Base-by-base conservation (phyloP, 92 coral and sea anemone species). In the Heliopora coerulea region DNA sequence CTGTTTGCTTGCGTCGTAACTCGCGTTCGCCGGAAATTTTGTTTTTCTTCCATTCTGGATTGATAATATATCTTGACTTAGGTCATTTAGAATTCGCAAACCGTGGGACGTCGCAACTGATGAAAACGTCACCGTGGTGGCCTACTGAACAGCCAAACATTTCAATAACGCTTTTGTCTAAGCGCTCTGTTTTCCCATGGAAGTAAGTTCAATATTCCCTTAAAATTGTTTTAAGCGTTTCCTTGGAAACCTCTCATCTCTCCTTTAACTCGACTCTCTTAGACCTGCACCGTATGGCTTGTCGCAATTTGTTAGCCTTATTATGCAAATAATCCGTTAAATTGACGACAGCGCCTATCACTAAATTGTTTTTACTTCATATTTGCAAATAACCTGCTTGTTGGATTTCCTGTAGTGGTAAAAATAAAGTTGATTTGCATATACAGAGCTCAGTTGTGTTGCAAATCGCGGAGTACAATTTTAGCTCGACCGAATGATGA, bases 311-410 rank as follows among this genome's bases (percentile, higher is more conserved):
- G 7, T 15, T 67, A 28, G 49, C 18, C 21, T 25, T 11, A 23
- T 46, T n/a, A 19, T 20, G 9, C 35, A 25, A 63, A 63, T 34
- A 35, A 25, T 48, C 48, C 52, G n/a, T 37, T 11, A 11, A 37
- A 11, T 4, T 37, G 11, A 37, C 11, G 6, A 11, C 42, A 26
- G 33, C 54, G 74, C 37, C 49, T 44, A 33, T 67, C 32, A 27
- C 32, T 17, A 56, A 26, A 44, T 67, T 54, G 58, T 32, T 54
- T 67, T 14, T 67, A 59, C 8, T 54, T 25, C 25, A 49, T 25
- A 44, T 67, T 67, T 14, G 59, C 58, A 44, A 46, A 67, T 67
- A 63, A 67, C 74, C 74, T 67, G 74, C 41, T 48, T 18, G 37
- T 1, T 28, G 54, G 30, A 23, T 65, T 65, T 40, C 32, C 15